A percentile compares a stretch with the other conserved stretches of the same genome.
Conservation (phyloP, 1,140 invertebrate species). For the Heterodera schachtii region DNA sequence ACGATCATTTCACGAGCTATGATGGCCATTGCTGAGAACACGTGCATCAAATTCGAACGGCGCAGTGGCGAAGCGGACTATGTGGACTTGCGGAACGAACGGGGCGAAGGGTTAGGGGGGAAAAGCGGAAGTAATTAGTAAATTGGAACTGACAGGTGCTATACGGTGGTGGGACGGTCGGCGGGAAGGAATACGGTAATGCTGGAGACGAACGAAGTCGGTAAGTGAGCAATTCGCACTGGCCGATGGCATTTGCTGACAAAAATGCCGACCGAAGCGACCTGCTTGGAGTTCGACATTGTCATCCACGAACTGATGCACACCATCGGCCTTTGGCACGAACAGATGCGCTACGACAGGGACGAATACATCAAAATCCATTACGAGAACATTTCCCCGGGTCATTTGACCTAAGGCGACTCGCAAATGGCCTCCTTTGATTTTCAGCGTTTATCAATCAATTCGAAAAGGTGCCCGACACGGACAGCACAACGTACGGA, state of each 20-base stretch:
- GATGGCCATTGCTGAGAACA: constrained; percentile 38
- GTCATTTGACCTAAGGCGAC: background rate
- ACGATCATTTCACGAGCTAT: constrained; percentile 32
- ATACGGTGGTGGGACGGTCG: constrained; percentile 45
- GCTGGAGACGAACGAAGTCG: constrained; percentile 44
- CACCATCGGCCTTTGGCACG: constrained; percentile 58
- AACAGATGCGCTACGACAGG: constrained; percentile 55
- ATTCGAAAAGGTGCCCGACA: constrained; percentile 59
- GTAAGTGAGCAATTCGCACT: constrained; percentile 21
- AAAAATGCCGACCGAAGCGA: constrained; percentile 20
- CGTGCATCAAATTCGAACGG: constrained; percentile 33
- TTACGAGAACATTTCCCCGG: constrained; percentile 46
- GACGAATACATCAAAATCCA: constrained; percentile 46
- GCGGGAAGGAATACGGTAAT: constrained; percentile 38
- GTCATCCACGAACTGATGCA: constrained; percentile 55
- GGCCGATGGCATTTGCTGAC: background rate
- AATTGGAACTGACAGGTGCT: constrained; percentile 23
- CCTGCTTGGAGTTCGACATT: constrained; percentile 57
- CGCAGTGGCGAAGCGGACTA: constrained; percentile 39
- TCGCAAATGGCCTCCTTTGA: background rate
- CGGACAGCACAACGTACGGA: constrained; percentile 60
- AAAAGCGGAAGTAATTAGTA: background rate
- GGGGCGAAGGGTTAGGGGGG: constrained; percentile 33
- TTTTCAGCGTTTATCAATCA: constrained; percentile 57
- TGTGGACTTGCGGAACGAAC: constrained; percentile 37